Percentiles rank a stretch among this genome's conserved stretches.
Conservation (phyloP, 2,113 vertebrate genomes). For the human region GRCh38 chr9:126235001-126235500, state of each 20-base stretch:
- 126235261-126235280: constrained; percentile 3
- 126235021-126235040: neutral
- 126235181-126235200: neutral
- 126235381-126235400: constrained; percentile 43
- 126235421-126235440: neutral
- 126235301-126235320: constrained; percentile 65
- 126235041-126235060: no score
- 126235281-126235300: neutral
- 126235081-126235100: neutral
- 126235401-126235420: neutral
- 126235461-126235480: neutral
- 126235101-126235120: neutral
- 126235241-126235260: neutral
- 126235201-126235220: neutral
- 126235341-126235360: constrained; percentile 51
- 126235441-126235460: fast-evolving
- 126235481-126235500: constrained; percentile 58
- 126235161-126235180: neutral
- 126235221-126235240: neutral
- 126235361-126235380: constrained; percentile 27
- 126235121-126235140: neutral
- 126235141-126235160: neutral
- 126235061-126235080: neutral
- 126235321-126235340: constrained; percentile 63
- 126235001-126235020: neutral